These are phyloP conservation scores for Drosophila athabasca DNA, from an alignment of 1,140 invertebrate species.

Conservation along the genomic window DNA sequence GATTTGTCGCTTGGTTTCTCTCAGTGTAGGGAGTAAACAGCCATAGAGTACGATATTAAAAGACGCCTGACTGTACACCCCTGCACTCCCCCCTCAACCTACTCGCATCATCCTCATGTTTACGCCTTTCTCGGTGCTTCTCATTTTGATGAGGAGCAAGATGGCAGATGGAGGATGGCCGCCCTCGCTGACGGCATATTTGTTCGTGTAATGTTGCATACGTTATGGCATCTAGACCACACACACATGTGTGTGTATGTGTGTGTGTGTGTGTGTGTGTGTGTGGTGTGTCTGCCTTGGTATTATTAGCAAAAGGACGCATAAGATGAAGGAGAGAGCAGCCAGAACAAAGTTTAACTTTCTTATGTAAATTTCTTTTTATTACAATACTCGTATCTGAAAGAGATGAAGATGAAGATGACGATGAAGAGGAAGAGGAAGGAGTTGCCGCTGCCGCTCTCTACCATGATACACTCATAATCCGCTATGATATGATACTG, in stretches of 20 bases:
- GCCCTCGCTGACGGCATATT: constrained; percentile 29
- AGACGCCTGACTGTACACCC: constrained; percentile 30
- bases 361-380: constrained; percentile 74
- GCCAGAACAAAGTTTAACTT: constrained; percentile 41
- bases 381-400: constrained; percentile 60
- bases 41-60: constrained; percentile 61
- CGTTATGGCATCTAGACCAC: constrained; percentile 41
- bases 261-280: neutral
- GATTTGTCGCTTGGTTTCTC: constrained; percentile 10
- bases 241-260: constrained; percentile 2
- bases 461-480: constrained; percentile 68
- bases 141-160: constrained; percentile 44
- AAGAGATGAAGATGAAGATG: constrained; percentile 23
- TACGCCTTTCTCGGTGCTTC: constrained; percentile 31
- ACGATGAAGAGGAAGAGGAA: constrained; percentile 9
- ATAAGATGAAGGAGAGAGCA: constrained; percentile 40
- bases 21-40: constrained; percentile 45
- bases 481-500: constrained; percentile 72
- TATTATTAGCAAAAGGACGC: constrained; percentile 62
- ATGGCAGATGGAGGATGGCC: constrained; percentile 33
- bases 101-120: constrained; percentile 6
- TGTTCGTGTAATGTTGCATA: constrained; percentile 63
- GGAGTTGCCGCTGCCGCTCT: constrained; percentile 23
- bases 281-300: neutral
- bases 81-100: neutral